Percentiles rank a stretch among this genome's conserved stretches.
Conservation (phyloP, 1,140 invertebrate genomes). For the Leptestheria dahalacensis region DNA sequence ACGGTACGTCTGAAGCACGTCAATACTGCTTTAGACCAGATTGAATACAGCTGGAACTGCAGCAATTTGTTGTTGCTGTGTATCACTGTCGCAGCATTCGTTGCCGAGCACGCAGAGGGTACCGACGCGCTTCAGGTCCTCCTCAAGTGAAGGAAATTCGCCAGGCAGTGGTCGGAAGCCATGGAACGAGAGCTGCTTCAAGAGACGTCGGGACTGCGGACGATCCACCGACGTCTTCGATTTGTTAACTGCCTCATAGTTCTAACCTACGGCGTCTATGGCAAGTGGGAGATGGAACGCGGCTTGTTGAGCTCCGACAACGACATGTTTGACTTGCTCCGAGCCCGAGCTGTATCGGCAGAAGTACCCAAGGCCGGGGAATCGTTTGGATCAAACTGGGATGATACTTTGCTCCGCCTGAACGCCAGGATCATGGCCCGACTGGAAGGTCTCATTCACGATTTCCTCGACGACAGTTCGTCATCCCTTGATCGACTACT, state of each 20-base stretch:
- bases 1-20: constrained; percentile 5
- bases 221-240: background rate
- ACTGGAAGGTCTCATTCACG: no score
- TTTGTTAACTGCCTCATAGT: background rate
- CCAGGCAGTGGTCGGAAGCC: background rate
- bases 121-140: background rate
- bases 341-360: background rate
- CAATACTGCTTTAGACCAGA: background rate
- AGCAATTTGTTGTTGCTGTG: background rate
- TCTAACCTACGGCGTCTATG: background rate
- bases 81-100: background rate
- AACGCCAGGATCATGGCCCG: no score
- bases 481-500: no score
- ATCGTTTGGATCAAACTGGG: no score
- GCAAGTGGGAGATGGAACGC: background rate
- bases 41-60: background rate
- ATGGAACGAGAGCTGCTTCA: background rate
- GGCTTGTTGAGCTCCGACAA: background rate
- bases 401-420: no score
- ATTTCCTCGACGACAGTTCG: no score
- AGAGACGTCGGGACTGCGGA: no score
- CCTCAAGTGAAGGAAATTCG: background rate
- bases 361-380: no score
- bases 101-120: background rate
- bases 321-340: background rate